A percentile compares a stretch with the other conserved stretches of the same genome.
Evolutionary conservation across 2,797 vertebrate species (phyloP).

Genomic region (Oceanodroma leucorhoa): DNA sequence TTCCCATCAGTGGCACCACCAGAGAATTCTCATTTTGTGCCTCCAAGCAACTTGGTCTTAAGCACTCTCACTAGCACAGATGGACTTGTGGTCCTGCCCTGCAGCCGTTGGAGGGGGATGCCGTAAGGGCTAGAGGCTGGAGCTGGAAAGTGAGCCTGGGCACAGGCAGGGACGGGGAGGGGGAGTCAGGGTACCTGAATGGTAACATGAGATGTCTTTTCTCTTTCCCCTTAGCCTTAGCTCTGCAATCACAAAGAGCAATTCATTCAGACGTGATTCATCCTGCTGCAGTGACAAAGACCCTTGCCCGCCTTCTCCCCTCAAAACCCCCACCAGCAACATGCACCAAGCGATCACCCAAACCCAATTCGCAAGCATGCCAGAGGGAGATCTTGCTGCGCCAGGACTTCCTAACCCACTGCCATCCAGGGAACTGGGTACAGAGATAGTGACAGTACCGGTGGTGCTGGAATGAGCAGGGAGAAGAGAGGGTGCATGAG

Average conservation of each 20-base stretch:
- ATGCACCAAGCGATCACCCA: not conserved
- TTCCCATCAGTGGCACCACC: not conserved
- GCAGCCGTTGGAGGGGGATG: not conserved
- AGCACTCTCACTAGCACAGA: not conserved
- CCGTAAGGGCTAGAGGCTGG: not conserved
- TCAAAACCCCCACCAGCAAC: not conserved
- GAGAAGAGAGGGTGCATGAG: not conserved
- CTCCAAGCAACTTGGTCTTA: fast-evolving
- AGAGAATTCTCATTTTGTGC: not conserved
- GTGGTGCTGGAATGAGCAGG: not conserved
- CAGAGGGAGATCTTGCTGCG: not conserved
- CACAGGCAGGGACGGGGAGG: not conserved
- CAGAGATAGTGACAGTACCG: fast-evolving
- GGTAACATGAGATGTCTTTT: constrained; percentile 38
- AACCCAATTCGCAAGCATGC: fast-evolving
- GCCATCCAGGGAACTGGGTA: not conserved
- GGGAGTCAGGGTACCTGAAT: constrained; percentile 36
- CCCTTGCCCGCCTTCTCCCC: fast-evolving
- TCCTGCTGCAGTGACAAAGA: not conserved
- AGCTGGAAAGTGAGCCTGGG: not conserved
- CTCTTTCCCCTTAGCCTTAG: constrained; percentile 60
- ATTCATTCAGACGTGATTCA: not conserved
- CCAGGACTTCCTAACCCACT: fast-evolving
- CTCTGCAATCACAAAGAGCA: constrained; percentile 63
- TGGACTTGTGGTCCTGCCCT: fast-evolving